phyloP scores from a whole-genome alignment of 2,113 vertebrate species.

The Astur gentilis region DNA sequence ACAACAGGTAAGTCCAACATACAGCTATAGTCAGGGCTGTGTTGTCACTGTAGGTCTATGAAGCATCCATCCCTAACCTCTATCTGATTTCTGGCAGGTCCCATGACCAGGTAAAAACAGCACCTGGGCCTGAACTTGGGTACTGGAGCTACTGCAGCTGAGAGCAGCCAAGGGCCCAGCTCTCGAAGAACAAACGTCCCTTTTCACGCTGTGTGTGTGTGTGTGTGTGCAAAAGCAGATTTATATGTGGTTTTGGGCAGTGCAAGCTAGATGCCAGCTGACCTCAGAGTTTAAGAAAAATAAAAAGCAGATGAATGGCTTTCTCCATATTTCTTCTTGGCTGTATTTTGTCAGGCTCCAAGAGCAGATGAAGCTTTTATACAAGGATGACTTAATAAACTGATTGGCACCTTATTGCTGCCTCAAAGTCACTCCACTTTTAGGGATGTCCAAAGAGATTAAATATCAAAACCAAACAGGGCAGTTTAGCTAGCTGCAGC shows the following conservation, averaged over 20 bases:
- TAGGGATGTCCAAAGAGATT: conserved; percentile 54
- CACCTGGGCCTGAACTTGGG: neutral
- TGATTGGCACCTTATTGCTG: conserved; percentile 17
- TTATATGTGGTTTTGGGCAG: neutral
- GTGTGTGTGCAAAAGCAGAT: neutral
- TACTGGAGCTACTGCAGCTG: neutral
- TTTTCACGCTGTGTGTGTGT: accelerated
- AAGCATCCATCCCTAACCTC: neutral
- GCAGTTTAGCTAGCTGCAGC: conserved; percentile 24
- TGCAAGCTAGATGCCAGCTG: neutral
- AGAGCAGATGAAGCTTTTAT: conserved; percentile 24
- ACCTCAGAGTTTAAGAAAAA: neutral
- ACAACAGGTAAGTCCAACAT: neutral
- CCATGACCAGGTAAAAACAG: neutral
- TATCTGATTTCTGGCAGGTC: neutral
- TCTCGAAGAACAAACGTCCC: neutral
- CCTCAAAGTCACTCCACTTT: conserved; percentile 30
- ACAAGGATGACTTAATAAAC: conserved; percentile 55
- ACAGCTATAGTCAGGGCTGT: neutral
- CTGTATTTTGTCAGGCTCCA: neutral
- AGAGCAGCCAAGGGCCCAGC: neutral
- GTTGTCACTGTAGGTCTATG: neutral
- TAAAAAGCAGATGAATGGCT: neutral
- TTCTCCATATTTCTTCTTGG: conserved; percentile 19
- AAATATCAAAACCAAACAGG: conserved; percentile 56